A percentile compares a stretch with the other conserved stretches of the same genome.
phyloP scores from a whole-genome alignment of 2,113 vertebrate genomes.

The Chroicocephalus ridibundus region DNA sequence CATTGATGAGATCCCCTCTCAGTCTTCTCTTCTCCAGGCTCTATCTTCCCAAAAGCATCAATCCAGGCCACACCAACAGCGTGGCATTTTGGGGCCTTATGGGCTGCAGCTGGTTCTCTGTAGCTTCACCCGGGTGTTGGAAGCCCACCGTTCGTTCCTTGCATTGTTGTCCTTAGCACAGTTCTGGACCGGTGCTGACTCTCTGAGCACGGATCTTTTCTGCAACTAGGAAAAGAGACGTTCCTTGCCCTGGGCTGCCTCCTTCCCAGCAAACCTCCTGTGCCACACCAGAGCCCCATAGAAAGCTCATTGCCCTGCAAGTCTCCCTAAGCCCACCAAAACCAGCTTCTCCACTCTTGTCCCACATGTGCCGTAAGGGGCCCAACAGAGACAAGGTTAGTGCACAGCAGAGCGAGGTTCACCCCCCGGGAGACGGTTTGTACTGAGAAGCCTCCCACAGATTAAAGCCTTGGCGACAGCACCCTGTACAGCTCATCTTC shows the following conservation, averaged over 20 bases:
- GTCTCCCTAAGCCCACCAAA: background rate
- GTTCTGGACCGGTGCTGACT: background rate
- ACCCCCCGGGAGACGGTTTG: background rate
- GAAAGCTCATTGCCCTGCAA: no score
- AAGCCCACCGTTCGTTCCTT: background rate
- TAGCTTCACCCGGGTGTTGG: background rate
- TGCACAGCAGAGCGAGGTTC: background rate
- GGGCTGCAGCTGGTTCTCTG: background rate
- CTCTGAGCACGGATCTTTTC: background rate
- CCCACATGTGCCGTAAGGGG: accelerated
- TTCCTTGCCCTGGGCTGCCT: background rate
- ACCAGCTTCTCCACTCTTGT: background rate
- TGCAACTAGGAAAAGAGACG: background rate
- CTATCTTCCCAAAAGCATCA: background rate
- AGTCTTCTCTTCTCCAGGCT: background rate
- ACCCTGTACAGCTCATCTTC: accelerated
- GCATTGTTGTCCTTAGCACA: background rate
- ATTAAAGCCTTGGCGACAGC: background rate
- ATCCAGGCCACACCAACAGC: background rate
- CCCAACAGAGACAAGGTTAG: background rate
- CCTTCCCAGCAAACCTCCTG: background rate
- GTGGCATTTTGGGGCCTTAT: background rate
- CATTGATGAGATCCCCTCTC: background rate
- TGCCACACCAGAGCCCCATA: background rate
- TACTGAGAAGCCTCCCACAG: background rate